Evolutionary conservation across 2,888 invertebrate species (phyloP), one percentile per base, ranked within the genome.

Genomic region (Lampropteryx suffumata): DNA sequence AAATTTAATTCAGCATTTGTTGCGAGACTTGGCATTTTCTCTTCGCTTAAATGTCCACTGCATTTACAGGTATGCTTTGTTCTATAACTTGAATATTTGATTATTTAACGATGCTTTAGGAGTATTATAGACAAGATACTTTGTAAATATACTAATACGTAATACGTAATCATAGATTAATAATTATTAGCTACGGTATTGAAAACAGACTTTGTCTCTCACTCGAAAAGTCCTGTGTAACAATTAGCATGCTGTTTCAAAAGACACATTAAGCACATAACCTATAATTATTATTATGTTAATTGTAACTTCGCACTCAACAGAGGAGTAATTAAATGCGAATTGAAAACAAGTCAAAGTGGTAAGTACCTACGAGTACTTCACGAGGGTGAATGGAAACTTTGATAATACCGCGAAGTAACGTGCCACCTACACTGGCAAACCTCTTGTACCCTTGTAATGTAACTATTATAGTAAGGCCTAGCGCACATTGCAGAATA

Each of bases 1-100:
- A 69, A 76, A 73, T 79, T 79, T 76, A 77, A 79, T 78, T 76
- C 72, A 48, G 60, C 68, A 69, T 73, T 75, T 66, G 61, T 71
- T 65, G 59, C 57, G 61, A 67, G 65, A 65, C 64, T 72, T 57
- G 50, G 58, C 59, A 58, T 58, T 68, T 36, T 69, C 41, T 65
- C 58, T 61, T 44, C 51, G 54, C 61, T 68, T 59, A 64, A 67
- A n/a, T 64, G 64, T 69, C 61, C 62, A 59, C 62, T 65, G 51
- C 29, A 46, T 55, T 56, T 56, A 59, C 48, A 57, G 57, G 7
- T 7, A 6, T 24, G 5, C 45, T 64, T 62, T 58, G 53, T 64
- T 51, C 50, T 6, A 5, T 24, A 7, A 7, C 24, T 24, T 24
- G 24, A 24, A 24, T 24, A 24, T 24, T 24, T 24, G 24, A 24